These are phyloP conservation scores for Gouania willdenowi DNA, from an alignment of 2,797 vertebrate species.

Conservation along the genomic window DNA sequence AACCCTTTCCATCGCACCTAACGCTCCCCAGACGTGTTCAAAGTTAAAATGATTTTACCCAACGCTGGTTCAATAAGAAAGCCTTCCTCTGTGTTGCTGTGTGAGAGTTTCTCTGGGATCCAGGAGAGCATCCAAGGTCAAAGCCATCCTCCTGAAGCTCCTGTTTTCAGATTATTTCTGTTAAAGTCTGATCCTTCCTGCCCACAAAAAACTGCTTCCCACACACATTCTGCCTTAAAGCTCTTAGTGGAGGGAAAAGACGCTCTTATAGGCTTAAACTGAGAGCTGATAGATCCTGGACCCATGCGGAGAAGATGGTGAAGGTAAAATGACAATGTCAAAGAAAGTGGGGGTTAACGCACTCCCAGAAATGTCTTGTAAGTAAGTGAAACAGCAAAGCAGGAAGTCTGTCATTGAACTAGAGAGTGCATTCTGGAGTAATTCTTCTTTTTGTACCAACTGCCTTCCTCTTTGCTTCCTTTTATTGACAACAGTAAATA, in stretches of 20 bases:
- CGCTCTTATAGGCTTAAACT: slow-evolving; percentile 64
- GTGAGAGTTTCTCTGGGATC: slow-evolving; percentile 29
- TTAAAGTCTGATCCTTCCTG: slow-evolving; percentile 45
- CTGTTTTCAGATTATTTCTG: slow-evolving; percentile 54
- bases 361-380: slow-evolving; percentile 1
- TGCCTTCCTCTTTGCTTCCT: slow-evolving; percentile 6
- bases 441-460: slow-evolving; percentile 12
- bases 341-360: slow-evolving; percentile 42
- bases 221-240: slow-evolving; percentile 65
- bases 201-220: slow-evolving; percentile 58
- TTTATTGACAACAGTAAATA: slow-evolving; percentile 57
- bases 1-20: too few relatives aligned
- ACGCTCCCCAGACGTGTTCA: slow-evolving; percentile 14
- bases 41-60: slow-evolving; percentile 22
- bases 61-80: slow-evolving; percentile 13
- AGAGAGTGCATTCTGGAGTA: slow-evolving; percentile 21
- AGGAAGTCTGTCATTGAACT: slow-evolving; percentile 2
- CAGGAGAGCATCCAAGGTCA: slow-evolving; percentile 53
- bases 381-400: too few relatives aligned
- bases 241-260: slow-evolving; percentile 60
- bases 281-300: slow-evolving; percentile 51
- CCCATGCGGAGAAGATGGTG: slow-evolving; percentile 33
- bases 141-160: slow-evolving; percentile 35
- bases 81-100: neutral
- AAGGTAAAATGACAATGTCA: slow-evolving; percentile 17